Percentiles rank a stretch among this genome's conserved stretches.
phyloP scores from a whole-genome alignment of 2,797 vertebrate species.

The Ctenochaetus hawaiiensis region DNA sequence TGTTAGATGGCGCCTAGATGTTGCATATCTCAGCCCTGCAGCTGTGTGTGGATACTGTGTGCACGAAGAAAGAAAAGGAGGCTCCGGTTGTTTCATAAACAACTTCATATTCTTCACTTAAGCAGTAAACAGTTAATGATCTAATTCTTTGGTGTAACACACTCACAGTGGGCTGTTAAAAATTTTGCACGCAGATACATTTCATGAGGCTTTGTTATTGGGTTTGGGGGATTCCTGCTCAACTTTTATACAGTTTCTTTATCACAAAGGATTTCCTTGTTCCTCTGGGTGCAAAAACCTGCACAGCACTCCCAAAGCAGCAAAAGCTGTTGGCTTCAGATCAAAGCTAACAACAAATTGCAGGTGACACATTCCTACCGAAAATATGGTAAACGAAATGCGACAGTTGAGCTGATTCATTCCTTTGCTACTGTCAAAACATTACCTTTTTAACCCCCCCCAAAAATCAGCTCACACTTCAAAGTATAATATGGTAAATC shows the following conservation, averaged over 20 bases:
- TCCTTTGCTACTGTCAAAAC: conserved; percentile 55
- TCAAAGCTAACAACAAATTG: conserved; percentile 74
- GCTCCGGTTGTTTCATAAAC: conserved; percentile 1
- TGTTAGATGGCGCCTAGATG: conserved; percentile 68
- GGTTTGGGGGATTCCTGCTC: conserved; percentile 61
- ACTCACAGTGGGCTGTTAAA: not conserved
- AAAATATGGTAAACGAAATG: conserved; percentile 68
- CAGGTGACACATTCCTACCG: conserved; percentile 74
- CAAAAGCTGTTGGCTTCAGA: conserved; percentile 57
- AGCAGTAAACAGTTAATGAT: conserved; percentile 17
- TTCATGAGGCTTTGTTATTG: conserved; percentile 34
- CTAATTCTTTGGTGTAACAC: not conserved
- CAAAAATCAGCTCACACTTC: conserved; percentile 40
- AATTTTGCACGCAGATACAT: not conserved
- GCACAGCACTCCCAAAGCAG: conserved; percentile 62
- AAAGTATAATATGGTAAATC: conserved; percentile 49
- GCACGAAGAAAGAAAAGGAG: not conserved
- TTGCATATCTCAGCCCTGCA: conserved; percentile 56
- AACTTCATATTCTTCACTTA: conserved; percentile 8
- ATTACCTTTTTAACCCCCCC: conserved; percentile 49
- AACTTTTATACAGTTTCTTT: conserved; percentile 53
- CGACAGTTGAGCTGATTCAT: conserved; percentile 69
- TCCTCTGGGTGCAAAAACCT: conserved; percentile 59
- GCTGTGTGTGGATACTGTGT: conserved; percentile 59
- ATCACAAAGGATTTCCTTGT: conserved; percentile 81